phyloP scores from a whole-genome alignment of 2,888 invertebrate species.

The Congeria kusceri region DNA sequence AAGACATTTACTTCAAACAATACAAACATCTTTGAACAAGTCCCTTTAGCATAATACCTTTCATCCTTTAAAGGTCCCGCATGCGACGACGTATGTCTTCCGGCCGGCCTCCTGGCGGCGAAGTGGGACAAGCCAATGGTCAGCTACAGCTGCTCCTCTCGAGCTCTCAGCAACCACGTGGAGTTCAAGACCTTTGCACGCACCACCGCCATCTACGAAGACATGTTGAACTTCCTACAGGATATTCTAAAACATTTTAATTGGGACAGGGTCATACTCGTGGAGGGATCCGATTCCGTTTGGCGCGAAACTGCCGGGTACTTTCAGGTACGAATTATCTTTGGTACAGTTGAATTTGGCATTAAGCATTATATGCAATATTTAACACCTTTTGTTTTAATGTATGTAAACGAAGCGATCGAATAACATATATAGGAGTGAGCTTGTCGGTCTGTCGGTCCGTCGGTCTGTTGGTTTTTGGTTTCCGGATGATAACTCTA shows the following conservation, averaged over 20 bases:
- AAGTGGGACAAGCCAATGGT: slow-evolving; percentile 72
- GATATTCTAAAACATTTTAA: slow-evolving; percentile 62
- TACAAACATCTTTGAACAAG: background rate
- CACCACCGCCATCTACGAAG: slow-evolving; percentile 61
- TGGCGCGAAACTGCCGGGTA: slow-evolving; percentile 69
- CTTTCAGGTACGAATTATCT: slow-evolving; percentile 65
- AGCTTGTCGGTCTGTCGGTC: too few relatives aligned
- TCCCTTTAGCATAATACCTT: background rate
- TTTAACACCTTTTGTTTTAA: too few relatives aligned
- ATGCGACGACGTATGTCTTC: slow-evolving; percentile 75
- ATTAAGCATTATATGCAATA: background rate
- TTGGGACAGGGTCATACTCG: slow-evolving; percentile 66
- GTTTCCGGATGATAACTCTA: too few relatives aligned
- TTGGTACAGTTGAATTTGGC: slow-evolving; percentile 63
- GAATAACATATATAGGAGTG: too few relatives aligned
- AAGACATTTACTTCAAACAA: too few relatives aligned
- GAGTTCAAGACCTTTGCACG: slow-evolving; percentile 72
- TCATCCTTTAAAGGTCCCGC: slow-evolving; percentile 66
- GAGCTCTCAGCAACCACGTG: slow-evolving; percentile 53
- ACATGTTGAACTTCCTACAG: slow-evolving; percentile 61
- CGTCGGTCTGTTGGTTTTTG: too few relatives aligned
- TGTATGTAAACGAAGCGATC: too few relatives aligned
- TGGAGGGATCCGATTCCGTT: slow-evolving; percentile 64
- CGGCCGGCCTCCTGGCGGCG: slow-evolving; percentile 72
- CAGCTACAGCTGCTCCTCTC: slow-evolving; percentile 74